phyloP scores from a whole-genome alignment of 2,113 vertebrate genomes.

The Turdus rufiventris region DNA sequence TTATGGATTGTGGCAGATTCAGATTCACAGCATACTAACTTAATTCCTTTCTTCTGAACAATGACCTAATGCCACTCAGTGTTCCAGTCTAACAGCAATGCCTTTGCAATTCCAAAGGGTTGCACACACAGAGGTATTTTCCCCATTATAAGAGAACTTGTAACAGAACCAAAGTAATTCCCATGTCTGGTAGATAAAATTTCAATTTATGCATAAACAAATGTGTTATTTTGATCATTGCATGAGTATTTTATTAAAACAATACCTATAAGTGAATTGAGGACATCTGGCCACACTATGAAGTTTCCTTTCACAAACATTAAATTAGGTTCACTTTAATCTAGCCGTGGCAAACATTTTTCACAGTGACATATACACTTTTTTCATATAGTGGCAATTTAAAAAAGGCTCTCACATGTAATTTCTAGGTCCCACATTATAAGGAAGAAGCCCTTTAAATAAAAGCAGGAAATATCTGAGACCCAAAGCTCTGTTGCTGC shows the following conservation, averaged over 20 bases:
- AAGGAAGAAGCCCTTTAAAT: neutral
- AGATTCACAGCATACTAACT: neutral
- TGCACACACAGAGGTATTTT: neutral
- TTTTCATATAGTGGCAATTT: neutral
- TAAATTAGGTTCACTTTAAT: neutral
- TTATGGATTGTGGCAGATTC: neutral
- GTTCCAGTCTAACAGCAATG: neutral
- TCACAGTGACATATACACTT: neutral
- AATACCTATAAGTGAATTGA: neutral
- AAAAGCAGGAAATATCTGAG: neutral
- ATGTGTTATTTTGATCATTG: neutral
- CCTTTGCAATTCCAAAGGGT: neutral
- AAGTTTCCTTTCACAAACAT: neutral
- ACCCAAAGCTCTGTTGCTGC: neutral
- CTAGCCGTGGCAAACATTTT: neutral
- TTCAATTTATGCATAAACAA: neutral
- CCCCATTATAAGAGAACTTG: neutral
- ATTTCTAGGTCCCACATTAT: neutral
- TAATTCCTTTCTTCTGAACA: neutral
- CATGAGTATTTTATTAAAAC: neutral
- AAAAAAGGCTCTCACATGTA: neutral
- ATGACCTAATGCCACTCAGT: neutral
- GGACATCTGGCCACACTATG: neutral
- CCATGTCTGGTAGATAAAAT: neutral
- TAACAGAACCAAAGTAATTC: neutral